A percentile compares a stretch with the other conserved stretches of the same genome.
phyloP scores from a whole-genome alignment of 1,140 invertebrate species.

The Calephelis nemesis region DNA sequence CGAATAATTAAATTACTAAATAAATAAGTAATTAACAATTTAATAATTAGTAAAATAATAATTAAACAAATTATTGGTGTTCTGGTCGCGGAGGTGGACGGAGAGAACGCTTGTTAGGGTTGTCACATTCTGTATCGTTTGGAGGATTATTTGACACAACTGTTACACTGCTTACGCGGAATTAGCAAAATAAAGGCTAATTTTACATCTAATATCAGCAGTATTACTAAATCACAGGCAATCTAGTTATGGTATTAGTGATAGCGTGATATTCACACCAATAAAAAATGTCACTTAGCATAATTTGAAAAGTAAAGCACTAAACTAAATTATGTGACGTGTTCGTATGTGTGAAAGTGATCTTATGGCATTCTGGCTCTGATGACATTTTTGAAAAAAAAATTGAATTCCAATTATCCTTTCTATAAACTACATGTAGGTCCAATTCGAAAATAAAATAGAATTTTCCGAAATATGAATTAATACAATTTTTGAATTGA shows the following conservation, averaged over 20 bases:
- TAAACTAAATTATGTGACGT: slow-evolving; percentile 12
- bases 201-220: background rate
- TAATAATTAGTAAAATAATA: no score
- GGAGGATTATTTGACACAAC: no score
- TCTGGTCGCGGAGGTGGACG: no score
- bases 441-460: background rate
- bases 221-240: no score
- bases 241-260: background rate
- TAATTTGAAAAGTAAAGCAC: slow-evolving; percentile 1
- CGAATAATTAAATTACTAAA: no score
- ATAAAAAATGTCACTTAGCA: background rate
- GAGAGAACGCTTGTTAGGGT: no score
- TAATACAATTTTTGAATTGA: no score
- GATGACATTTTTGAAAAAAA: slow-evolving; percentile 30
- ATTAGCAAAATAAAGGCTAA: no score
- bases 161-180: no score
- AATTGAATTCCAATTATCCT: slow-evolving; percentile 25
- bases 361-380: slow-evolving; percentile 34
- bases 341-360: slow-evolving; percentile 17
- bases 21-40: no score
- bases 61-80: no score
- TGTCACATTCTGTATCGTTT: no score
- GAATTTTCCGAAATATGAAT: background rate
- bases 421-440: slow-evolving; percentile 9
- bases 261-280: background rate